Evolutionary conservation across 2,113 vertebrate genomes (phyloP), one percentile per base, ranked within the genome.

Genomic region (Myotis yumanensis): DNA sequence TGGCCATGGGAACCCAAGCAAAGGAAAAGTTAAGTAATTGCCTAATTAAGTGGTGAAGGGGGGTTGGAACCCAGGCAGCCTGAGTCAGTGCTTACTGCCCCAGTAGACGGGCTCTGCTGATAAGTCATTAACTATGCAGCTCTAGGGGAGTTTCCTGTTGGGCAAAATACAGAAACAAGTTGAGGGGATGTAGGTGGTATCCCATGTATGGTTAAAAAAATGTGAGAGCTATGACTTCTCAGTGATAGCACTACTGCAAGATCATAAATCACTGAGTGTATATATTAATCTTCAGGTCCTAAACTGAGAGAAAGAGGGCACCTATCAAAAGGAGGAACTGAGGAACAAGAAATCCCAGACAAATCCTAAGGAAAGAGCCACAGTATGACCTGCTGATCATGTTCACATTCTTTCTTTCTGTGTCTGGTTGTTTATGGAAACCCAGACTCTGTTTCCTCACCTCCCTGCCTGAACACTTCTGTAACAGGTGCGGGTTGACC

Each of bases 1-100:
- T 52, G 14, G 43, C 23, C 4, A 16, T 86, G 20, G 72, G 15
- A 89, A 59, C 32, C 32, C 11, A 86, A 89, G 51, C n/a, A 62
- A 52, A 81, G 73, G 73, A 86, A 23, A 95, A 91, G 43, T n/a
- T 94, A 95, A 91, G 7, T 89, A 86, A 89, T 68, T 84, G 51
- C 30, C 87, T 68, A 93, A 96, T 92, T 94, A 95, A 51, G 10
- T 82, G 17, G 22, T 35, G 25, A 80, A 85, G 66, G 93, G 14
- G 37, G n/a, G 62, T 95, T 93, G 91, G 40, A 96, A 96, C 30
- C 32, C 32, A 90, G 54, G 54, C 14, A 35, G 10, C 71, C 30
- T 71, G 43, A 64, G 52, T 87, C 64, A 91, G 4, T n/a, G 83
- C n/a, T 94, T 40, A 57, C n/a, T 91, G 69, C 12, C 11, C 71